These are phyloP conservation scores for Urosaurus nigricauda DNA, from an alignment of 2,797 vertebrate species.

Conservation along the genomic window DNA sequence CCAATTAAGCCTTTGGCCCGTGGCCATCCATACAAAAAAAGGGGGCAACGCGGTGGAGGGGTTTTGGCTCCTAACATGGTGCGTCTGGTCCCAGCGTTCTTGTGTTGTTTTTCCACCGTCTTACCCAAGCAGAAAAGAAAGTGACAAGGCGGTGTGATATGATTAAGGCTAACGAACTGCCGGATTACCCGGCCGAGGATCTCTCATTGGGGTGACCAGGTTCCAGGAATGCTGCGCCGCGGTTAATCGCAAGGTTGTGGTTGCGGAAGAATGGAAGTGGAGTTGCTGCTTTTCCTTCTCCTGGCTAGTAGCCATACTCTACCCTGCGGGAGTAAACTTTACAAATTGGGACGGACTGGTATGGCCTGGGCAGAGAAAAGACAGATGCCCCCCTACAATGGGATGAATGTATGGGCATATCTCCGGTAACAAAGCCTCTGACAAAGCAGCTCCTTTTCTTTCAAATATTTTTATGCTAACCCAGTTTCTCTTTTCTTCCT, in stretches of 20 bases:
- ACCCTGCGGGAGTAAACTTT: not conserved
- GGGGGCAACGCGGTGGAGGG: too few species aligned
- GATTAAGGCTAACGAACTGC: conserved; percentile 39
- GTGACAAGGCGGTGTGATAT: conserved; percentile 43
- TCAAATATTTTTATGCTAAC: too few species aligned
- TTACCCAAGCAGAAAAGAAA: conserved; percentile 32
- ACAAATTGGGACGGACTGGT: not conserved
- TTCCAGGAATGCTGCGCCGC: not conserved
- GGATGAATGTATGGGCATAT: too few species aligned
- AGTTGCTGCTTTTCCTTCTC: not conserved
- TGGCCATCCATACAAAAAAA: not conserved
- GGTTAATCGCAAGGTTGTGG: not conserved
- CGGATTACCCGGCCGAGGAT: not conserved
- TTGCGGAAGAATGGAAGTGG: not conserved
- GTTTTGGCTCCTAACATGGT: not conserved
- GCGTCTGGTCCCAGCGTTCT: too few species aligned
- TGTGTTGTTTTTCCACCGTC: too few species aligned
- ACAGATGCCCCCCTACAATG: too few species aligned
- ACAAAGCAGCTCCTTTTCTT: too few species aligned
- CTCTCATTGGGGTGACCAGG: conserved; percentile 5
- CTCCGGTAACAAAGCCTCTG: too few species aligned
- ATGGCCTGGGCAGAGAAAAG: not conserved
- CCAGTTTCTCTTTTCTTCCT: too few species aligned
- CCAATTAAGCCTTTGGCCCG: not conserved
- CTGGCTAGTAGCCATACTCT: not conserved